Base-by-base conservation (phyloP, 2,797 vertebrate species). In the Pangasius mekongensis region DNA sequence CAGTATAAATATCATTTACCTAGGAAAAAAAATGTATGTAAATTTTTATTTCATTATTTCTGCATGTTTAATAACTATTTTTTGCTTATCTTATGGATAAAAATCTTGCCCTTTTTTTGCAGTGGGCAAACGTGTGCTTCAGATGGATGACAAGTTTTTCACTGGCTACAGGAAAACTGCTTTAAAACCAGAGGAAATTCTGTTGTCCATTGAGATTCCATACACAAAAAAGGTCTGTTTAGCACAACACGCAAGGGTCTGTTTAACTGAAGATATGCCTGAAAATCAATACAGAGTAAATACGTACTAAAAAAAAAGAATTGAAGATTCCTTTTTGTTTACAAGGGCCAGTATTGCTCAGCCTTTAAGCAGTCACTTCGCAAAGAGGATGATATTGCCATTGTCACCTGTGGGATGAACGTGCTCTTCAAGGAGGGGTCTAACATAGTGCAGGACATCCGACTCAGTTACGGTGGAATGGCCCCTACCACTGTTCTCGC, bases 401-500 rank as follows among this genome's bases (percentile, higher is more conserved):
- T 97, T 80, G 97, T 98, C 85, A 98, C 96, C 66, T 94, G 96
- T 11, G 97, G 97, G 52, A 96, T 98, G 97, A 96, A 95, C 90
- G 97, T 97, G 49, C 81, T 92, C 0, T 97, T 98, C 90, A 90
- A 94, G n/a, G 93, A 94, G 0, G 93, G 92, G 49, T 96, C 93
- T 7, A 91, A 30, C 24, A 84, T 39, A 20, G 94, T 97, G 11
- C 86, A 96, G 89, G 94, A 96, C 85, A 93, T 97, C 88, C 94
- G 93, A 67, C 91, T 98, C 27, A 97, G 96, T 91, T 97, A 95
- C 5, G 97, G 97, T 2, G 97, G 97, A 83, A 97, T 98, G 97
- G 96, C 96, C 0, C 91, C 96, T 62, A 96, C 95, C 54, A 97
- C 97, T 9, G 89, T 97, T 33, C 92, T 97, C 39, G 96, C 96